Conservation (phyloP, 2,797 vertebrate species). For the Tachyglossus aculeatus region DNA sequence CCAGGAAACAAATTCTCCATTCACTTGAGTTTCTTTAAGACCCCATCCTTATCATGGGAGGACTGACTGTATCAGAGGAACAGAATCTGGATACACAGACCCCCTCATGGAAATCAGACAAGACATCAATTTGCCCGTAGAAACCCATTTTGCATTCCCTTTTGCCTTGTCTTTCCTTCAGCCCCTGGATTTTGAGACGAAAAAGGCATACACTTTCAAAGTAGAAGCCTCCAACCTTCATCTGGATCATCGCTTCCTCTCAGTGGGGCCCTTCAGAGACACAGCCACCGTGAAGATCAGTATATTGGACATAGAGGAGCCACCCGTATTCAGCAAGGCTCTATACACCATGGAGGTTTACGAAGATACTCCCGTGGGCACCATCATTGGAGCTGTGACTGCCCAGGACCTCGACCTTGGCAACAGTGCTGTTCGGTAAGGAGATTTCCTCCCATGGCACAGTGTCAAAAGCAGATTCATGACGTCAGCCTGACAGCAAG, state of each 20-base stretch:
- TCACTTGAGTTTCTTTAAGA: no score
- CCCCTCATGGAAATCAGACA: no score
- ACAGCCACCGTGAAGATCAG: constrained; percentile 97
- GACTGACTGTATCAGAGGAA: no score
- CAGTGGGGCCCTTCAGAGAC: constrained; percentile 93
- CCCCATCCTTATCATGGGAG: no score
- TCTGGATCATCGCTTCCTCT: constrained; percentile 91
- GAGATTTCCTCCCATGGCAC: no score
- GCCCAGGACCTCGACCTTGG: constrained; percentile 94
- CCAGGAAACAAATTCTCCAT: no score
- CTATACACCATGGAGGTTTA: constrained; percentile 95
- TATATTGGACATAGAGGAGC: constrained; percentile 94
- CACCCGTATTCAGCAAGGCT: constrained; percentile 93
- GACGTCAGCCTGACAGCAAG: no score
- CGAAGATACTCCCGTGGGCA: constrained; percentile 92
- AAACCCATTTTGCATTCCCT: no score
- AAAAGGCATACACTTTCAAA: constrained; percentile 97
- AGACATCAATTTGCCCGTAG: no score
- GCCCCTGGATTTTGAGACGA: constrained; percentile 94
- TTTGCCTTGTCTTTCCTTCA: constrained; percentile 59
- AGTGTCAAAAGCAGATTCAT: no score
- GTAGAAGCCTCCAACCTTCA: constrained; percentile 93
- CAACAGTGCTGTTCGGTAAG: constrained; percentile 91
- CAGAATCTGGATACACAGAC: no score
- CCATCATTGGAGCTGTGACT: constrained; percentile 95